Evolutionary conservation across 2,797 vertebrate genomes (phyloP), one percentile per base, ranked within the genome.

Genomic region (Ibycter americanus): DNA sequence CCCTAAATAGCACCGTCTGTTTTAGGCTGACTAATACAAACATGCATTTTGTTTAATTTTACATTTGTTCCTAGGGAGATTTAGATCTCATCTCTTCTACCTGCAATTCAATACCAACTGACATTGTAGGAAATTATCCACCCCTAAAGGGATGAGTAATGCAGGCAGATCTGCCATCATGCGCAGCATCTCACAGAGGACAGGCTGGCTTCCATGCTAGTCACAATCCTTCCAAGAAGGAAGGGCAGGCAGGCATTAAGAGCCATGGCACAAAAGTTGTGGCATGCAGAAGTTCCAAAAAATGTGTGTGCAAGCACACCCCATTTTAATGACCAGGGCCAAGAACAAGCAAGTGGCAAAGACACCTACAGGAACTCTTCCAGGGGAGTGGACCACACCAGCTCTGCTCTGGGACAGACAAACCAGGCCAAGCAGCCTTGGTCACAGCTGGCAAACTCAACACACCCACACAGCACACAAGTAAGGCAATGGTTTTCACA

Each of bases 21-120:
- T 84, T 91, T 29, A 65, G 91, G 83, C 85, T 93, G 93, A 96
- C 91, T 96, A 96, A 97, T 87, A 90, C 94, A 94, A 95, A 96
- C 88, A 88, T 1, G 13, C 80, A 73, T 66, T 91, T 95, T 95
- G 91, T 94, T 96, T 90, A 89, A 93, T 91, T 87, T 94, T 89
- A 73, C 80, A 42, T 91, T 84, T 96, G 94, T 73, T 97, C 94
- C 94, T 90, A 84, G 66, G 90, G 83, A 95, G 94, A 88, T 78
- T 56, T 55, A 4, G 5, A 54, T 85, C 93, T 62, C 87, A 11
- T 73, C 82, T 66, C 84, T 49, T 16, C 61, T 52, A 18, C 62
- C 85, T 74, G 46, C 22, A 31, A 6, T 12, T 34, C 55, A 46
- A 42, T 4, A 47, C 44, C 31, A n/a, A 38, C 49, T 49, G 56